Percentiles rank a stretch among this genome's conserved stretches.
These are phyloP conservation scores for Ectobius pallidus DNA, from an alignment of 2,888 invertebrate genomes.

Conservation along the genomic window DNA sequence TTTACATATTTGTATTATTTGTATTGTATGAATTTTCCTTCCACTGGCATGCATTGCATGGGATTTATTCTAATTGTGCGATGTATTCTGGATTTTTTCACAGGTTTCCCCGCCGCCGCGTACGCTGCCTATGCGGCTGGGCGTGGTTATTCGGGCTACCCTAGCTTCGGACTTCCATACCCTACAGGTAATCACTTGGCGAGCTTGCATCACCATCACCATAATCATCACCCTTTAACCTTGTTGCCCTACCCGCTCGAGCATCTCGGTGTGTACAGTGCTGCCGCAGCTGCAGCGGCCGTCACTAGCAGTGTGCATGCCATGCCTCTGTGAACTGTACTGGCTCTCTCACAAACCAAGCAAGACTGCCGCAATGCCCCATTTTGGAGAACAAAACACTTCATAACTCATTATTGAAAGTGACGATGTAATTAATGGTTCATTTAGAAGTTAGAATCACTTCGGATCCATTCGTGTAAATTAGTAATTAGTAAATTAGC, in stretches of 20 bases:
- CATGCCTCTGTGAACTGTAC: conserved; percentile 76
- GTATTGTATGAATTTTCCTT: no score
- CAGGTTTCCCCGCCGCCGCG: conserved; percentile 94
- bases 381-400: neutral
- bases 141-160: conserved; percentile 96
- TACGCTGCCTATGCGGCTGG: conserved; percentile 96
- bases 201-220: conserved; percentile 74
- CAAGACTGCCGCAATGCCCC: neutral
- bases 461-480: no score
- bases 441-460: no score
- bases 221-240: conserved; percentile 50
- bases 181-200: conserved; percentile 93
- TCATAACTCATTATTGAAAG: no score
- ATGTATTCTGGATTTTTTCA: conserved; percentile 50
- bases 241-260: conserved; percentile 52
- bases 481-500: no score
- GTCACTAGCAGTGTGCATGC: conserved; percentile 69
- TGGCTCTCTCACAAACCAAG: neutral
- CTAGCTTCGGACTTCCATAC: conserved; percentile 97
- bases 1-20: no score
- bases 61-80: no score
- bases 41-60: no score
- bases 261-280: conserved; percentile 56
- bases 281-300: conserved; percentile 53
- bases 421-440: no score